phyloP scores from a whole-genome alignment of 2,797 vertebrate genomes.

The Onychomys torridus region DNA sequence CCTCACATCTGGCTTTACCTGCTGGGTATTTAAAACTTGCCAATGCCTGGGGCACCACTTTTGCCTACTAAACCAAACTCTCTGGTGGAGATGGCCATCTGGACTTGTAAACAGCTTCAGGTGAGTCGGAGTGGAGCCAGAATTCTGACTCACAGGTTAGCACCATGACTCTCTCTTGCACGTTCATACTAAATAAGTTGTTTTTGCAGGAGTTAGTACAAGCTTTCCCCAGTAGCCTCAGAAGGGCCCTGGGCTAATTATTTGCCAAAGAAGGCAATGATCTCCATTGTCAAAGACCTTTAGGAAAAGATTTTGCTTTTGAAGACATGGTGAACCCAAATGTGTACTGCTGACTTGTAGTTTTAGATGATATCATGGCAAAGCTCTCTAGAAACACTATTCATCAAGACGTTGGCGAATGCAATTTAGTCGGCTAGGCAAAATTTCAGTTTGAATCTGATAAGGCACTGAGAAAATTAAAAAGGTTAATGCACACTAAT shows the following conservation, averaged over 20 bases:
- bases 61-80: not conserved
- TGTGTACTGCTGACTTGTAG: constrained; percentile 64
- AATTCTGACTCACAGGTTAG: not conserved
- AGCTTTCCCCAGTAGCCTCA: constrained; percentile 43
- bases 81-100: not conserved
- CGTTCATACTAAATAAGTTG: not conserved
- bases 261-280: constrained; percentile 53
- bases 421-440: constrained; percentile 81
- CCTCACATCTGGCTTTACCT: constrained; percentile 28
- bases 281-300: constrained; percentile 52
- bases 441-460: constrained; percentile 83
- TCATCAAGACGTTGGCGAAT: constrained; percentile 86
- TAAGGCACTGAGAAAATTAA: constrained; percentile 77
- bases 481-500: constrained; percentile 79
- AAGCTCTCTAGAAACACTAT: constrained; percentile 83
- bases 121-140: not conserved
- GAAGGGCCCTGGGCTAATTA: constrained; percentile 51
- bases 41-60: not conserved
- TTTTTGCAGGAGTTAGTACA: constrained; percentile 17
- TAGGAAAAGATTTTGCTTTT: constrained; percentile 54
- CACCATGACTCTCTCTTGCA: not conserved
- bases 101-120: not conserved
- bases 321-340: constrained; percentile 23
- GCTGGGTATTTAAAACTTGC: constrained; percentile 12
- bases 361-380: constrained; percentile 70